A percentile compares a stretch with the other conserved stretches of the same genome.
phyloP scores from a whole-genome alignment of 2,797 vertebrate genomes.

The Anguilla anguilla region DNA sequence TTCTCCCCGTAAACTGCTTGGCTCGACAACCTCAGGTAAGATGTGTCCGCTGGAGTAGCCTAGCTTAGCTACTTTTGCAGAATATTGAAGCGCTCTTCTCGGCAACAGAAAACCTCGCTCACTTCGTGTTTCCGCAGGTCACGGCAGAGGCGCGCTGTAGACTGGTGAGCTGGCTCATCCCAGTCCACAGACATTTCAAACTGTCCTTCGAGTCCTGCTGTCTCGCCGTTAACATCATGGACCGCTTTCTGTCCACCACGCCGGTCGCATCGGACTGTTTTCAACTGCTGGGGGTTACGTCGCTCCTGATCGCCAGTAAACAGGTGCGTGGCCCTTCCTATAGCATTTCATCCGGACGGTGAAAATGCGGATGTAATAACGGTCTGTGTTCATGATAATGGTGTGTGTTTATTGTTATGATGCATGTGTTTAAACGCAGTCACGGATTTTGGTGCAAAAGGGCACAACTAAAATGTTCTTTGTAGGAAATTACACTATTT shows the following conservation, averaged over 20 bases:
- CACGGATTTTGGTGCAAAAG: neutral
- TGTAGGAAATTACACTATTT: neutral
- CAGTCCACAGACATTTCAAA: constrained; percentile 80
- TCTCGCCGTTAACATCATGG: constrained; percentile 87
- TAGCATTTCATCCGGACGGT: neutral
- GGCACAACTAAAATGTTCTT: neutral
- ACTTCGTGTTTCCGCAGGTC: constrained; percentile 66
- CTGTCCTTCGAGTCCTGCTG: constrained; percentile 91
- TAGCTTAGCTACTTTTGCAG: neutral
- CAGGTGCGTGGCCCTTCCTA: constrained; percentile 71
- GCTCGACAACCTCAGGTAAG: constrained; percentile 84
- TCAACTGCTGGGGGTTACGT: constrained; percentile 88
- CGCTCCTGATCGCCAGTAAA: constrained; percentile 88
- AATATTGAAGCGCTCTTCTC: neutral
- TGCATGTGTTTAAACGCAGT: neutral
- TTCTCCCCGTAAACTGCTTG: constrained; percentile 77
- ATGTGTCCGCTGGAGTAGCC: neutral
- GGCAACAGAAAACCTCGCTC: neutral
- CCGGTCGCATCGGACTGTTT: constrained; percentile 91
- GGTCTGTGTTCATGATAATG: neutral
- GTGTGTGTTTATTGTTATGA: neutral
- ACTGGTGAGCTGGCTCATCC: constrained; percentile 92
- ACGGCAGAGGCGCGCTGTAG: constrained; percentile 85
- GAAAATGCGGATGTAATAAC: neutral
- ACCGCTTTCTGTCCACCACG: constrained; percentile 87